Conservation (phyloP, 2,888 invertebrate genomes). For the Sarcophaga subvicina region DNA sequence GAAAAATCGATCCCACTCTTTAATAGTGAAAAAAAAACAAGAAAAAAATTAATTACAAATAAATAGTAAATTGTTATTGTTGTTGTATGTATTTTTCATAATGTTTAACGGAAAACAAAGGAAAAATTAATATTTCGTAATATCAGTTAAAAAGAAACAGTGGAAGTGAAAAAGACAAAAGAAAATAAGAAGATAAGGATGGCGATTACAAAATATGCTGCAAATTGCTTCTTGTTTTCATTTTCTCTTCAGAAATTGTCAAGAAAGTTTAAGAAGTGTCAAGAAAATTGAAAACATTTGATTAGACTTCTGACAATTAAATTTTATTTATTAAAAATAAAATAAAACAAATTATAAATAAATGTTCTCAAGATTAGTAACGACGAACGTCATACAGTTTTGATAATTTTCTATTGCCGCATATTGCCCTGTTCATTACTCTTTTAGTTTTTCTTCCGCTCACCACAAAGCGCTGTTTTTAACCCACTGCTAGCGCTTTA, state of each 20-base stretch:
- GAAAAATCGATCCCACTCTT: slow-evolving; percentile 65
- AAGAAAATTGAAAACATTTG: neutral
- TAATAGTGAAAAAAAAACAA: neutral
- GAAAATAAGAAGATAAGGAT: neutral
- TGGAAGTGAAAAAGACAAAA: neutral
- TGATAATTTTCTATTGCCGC: slow-evolving; percentile 36
- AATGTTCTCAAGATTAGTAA: slow-evolving; percentile 4
- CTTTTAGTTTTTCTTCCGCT: slow-evolving; percentile 10
- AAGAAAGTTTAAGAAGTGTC: no score
- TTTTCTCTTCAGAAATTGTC: no score
- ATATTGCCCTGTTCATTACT: slow-evolving; percentile 24
- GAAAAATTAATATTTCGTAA: slow-evolving; percentile 22
- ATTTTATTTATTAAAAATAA: neutral
- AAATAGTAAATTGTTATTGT: slow-evolving; percentile 4
- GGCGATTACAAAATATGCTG: no score
- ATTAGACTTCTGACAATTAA: neutral
- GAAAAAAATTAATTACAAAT: neutral
- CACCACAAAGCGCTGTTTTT: slow-evolving; percentile 27
- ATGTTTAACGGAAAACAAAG: slow-evolving; percentile 49
- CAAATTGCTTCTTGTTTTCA: no score
- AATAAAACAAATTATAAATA: neutral
- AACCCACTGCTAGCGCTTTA: slow-evolving; percentile 17
- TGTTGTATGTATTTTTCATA: slow-evolving; percentile 35
- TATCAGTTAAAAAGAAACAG: slow-evolving; percentile 9
- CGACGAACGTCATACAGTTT: slow-evolving; percentile 42